Conservation (phyloP, 2,797 vertebrate genomes). For the Acipenser transmontanus region DNA sequence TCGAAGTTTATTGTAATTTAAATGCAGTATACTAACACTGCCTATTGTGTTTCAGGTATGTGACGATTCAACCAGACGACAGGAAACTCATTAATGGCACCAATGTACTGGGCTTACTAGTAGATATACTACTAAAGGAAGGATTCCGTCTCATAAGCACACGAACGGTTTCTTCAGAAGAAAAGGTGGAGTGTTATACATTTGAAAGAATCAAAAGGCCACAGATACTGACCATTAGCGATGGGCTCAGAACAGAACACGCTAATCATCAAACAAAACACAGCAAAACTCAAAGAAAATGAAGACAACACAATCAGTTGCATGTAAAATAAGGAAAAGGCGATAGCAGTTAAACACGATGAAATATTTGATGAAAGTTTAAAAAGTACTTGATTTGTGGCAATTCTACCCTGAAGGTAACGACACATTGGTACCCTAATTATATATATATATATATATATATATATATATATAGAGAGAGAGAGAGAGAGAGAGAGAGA, state of each 20-base stretch:
- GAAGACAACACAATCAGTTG: conserved; percentile 19
- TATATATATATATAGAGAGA: too few relatives aligned
- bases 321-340: too few relatives aligned
- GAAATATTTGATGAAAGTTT: too few relatives aligned
- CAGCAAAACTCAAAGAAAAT: conserved; percentile 38
- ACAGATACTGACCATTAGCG: conserved; percentile 25
- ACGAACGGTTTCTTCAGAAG: conserved; percentile 44
- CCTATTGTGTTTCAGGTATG: conserved; percentile 43
- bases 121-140: conserved; percentile 52
- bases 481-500: too few relatives aligned
- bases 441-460: too few relatives aligned
- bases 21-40: too few relatives aligned
- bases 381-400: too few relatives aligned
- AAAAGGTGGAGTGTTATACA: conserved; percentile 58
- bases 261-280: conserved; percentile 25
- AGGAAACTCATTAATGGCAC: conserved; percentile 55
- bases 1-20: too few relatives aligned
- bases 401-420: too few relatives aligned
- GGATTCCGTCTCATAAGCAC: conserved; percentile 54
- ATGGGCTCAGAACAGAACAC: conserved; percentile 26
- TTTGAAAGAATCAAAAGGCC: conserved; percentile 50
- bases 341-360: too few relatives aligned
- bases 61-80: conserved; percentile 57
- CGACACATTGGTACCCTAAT: too few relatives aligned
- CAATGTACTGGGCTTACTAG: conserved; percentile 59